Evolutionary conservation across 1,140 invertebrate species (phyloP), one percentile per base, ranked within the genome.

Genomic region (Luehdorfia chinensis): DNA sequence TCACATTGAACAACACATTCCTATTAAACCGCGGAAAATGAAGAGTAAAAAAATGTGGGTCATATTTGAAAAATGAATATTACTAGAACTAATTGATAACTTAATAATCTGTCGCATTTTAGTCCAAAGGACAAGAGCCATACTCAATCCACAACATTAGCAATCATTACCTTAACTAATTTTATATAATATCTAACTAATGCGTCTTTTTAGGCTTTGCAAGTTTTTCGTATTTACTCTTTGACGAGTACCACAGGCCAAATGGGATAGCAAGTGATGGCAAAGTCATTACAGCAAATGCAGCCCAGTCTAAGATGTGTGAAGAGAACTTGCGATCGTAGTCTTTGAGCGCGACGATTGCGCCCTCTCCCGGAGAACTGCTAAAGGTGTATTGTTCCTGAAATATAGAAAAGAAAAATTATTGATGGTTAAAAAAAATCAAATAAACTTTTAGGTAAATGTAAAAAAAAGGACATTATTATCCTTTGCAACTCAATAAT

Each of bases 251-350:
- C 96, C 97, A 99, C 33, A 99, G 88, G 14, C 94, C 91, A 80
- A 97, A 96, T 16, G 97, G 97, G 84, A 98, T 96, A n/a, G 93
- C 93, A 8, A 99, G 87, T 1, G 96, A 97, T 34, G 97, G 97
- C 33, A 98, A 87, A 25, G 96, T 96, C 96, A 99, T 98, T 4
- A 99, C 91, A 44, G 96, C 96, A 87, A 99, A 99, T 16, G 96
- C 95, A 33, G 93, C 88, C 98, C 98, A 99, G 80, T 99, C 97
- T 44, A 97, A 94, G 71, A 97, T 93, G 88, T 98, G 98, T 19
- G 97, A 97, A 43, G 97, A 99, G 89, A 99, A 99, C 77, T 97
- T 96, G 78, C 97, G 96, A 81, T 99, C 96, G 80, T 97, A 99
- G 84, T 99, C 98, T 71, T 94, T 94, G 87, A 95, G 96, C 12